Conservation (phyloP, 1,140 invertebrate species). For the Heterodera carotae region DNA sequence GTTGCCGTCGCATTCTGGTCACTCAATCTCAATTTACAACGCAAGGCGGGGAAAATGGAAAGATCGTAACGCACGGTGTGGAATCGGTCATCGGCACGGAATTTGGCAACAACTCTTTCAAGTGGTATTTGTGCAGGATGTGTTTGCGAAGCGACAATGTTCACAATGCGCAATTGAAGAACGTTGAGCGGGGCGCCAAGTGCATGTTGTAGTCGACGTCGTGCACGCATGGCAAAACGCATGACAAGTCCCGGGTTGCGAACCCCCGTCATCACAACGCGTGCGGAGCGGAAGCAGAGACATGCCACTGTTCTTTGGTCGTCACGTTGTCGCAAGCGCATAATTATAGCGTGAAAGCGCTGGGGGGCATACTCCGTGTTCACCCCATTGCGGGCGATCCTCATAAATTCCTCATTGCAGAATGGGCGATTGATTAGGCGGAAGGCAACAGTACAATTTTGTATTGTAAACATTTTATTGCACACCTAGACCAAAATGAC, state of each 20-base stretch:
- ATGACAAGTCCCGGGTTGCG: not conserved
- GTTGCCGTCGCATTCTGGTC: not conserved
- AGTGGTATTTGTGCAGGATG: not conserved
- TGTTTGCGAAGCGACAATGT: slow-evolving; percentile 1
- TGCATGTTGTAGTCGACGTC: not conserved
- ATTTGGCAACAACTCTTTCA: not conserved
- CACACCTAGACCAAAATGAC: too few relatives aligned
- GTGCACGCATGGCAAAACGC: not conserved
- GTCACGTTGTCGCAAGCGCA: not conserved
- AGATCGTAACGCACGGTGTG: not conserved
- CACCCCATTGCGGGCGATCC: not conserved
- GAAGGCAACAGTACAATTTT: slow-evolving; percentile 13
- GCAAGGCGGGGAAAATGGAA: slow-evolving; percentile 9
- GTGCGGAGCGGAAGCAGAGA: not conserved
- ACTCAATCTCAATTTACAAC: not conserved
- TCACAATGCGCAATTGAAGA: not conserved
- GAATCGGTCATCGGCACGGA: too few relatives aligned
- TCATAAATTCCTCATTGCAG: not conserved
- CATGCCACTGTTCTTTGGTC: not conserved
- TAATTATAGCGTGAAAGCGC: slow-evolving; percentile 9
- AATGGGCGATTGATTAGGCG: not conserved
- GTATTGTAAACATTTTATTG: slow-evolving; percentile 1
- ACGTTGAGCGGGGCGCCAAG: not conserved
- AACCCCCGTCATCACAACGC: not conserved
- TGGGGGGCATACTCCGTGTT: slow-evolving; percentile 8